phyloP scores from a whole-genome alignment of 1,140 invertebrate species.

The Delia radicum region DNA sequence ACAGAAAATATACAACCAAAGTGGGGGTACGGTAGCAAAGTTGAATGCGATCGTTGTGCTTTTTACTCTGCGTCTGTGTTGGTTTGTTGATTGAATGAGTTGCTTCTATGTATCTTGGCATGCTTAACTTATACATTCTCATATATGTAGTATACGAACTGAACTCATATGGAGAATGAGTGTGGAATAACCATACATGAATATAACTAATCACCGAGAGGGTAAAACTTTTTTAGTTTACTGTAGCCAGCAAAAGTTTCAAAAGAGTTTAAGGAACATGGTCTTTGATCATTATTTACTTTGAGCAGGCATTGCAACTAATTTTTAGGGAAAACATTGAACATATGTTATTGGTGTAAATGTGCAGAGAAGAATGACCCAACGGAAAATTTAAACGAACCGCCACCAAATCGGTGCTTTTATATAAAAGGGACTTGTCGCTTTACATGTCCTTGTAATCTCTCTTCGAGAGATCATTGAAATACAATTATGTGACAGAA shows the following conservation, averaged over 20 bases:
- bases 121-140: background rate
- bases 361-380: too few species aligned
- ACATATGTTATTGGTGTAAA: too few species aligned
- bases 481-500: too few species aligned
- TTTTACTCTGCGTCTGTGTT: background rate
- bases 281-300: too few species aligned
- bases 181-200: background rate
- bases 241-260: background rate
- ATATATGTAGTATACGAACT: background rate
- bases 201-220: background rate
- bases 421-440: too few species aligned
- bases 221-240: background rate
- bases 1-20: background rate
- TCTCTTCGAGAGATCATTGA: too few species aligned
- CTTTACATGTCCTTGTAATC: too few species aligned
- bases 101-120: background rate
- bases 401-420: too few species aligned
- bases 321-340: too few species aligned
- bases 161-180: background rate
- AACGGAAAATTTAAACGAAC: too few species aligned
- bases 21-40: conserved; percentile 19
- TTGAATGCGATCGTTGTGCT: background rate
- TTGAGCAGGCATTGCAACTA: too few species aligned
- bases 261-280: background rate
- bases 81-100: background rate